phyloP scores from a whole-genome alignment of 2,113 vertebrate genomes.

The Lampris incognitus region DNA sequence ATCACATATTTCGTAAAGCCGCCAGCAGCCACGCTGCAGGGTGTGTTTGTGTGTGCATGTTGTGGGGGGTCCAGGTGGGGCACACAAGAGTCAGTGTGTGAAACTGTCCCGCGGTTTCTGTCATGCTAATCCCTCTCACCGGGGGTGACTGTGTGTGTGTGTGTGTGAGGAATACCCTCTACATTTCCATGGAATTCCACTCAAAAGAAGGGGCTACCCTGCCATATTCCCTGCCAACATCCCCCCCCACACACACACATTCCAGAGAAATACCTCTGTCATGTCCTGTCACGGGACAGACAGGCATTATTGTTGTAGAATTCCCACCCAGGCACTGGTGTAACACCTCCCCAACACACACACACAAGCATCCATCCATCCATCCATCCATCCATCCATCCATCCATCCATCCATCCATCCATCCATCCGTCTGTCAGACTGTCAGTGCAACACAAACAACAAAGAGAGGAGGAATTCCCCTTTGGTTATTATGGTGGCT shows the following conservation, averaged over 20 bases:
- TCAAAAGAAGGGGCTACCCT: background rate
- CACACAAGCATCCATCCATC: background rate
- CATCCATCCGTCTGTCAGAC: conserved; percentile 44
- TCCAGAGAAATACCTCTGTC: conserved; percentile 74
- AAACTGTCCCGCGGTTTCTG: conserved; percentile 15
- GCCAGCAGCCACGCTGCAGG: background rate
- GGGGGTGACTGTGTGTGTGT: conserved; percentile 50
- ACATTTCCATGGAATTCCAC: conserved; percentile 40
- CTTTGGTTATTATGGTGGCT: conserved; percentile 60
- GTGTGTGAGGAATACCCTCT: conserved; percentile 17
- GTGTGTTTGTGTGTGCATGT: conserved; percentile 14
- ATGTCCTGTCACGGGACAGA: conserved; percentile 65
- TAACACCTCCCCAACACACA: conserved; percentile 28
- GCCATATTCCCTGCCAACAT: conserved; percentile 45
- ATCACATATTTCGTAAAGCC: too few relatives aligned
- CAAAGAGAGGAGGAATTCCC: conserved; percentile 63
- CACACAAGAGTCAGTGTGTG: conserved; percentile 42
- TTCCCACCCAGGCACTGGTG: conserved; percentile 69
- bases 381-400: conserved; percentile 44
- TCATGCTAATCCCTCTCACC: conserved; percentile 67
- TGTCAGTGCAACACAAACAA: conserved; percentile 62
- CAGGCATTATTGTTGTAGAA: conserved; percentile 67
- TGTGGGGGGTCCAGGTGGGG: conserved; percentile 63
- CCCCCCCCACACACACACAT: conserved; percentile 36
- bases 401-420: conserved; percentile 45